A percentile compares a stretch with the other conserved stretches of the same genome.
Evolutionary conservation across 64 coral and sea anemone genomes (phyloP).

Genomic region (Acropora yongei): DNA sequence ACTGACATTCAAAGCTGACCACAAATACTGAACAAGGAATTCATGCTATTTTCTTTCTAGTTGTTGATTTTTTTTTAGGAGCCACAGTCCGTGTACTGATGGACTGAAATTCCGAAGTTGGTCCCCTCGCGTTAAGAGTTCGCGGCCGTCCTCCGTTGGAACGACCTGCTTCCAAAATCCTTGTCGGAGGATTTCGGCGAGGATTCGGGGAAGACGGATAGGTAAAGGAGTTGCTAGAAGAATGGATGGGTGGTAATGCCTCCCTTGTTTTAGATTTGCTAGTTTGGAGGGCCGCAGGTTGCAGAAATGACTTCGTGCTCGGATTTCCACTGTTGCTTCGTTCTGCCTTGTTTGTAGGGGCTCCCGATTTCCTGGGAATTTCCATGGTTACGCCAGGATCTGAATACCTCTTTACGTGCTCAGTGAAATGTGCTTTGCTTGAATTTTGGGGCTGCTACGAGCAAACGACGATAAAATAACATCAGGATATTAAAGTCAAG

Average conservation of each 20-base stretch:
- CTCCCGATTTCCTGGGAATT: neutral
- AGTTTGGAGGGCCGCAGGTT: neutral
- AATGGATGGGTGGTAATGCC: neutral
- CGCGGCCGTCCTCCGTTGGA: neutral
- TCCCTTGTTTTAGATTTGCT: neutral
- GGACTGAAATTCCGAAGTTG: neutral
- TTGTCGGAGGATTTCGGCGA: constrained; percentile 9
- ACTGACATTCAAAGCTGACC: neutral
- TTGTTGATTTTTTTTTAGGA: neutral
- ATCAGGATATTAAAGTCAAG: neutral
- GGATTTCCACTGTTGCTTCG: neutral
- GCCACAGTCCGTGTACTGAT: neutral
- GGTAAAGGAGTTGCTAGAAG: neutral
- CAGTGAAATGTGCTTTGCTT: neutral
- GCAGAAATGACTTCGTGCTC: neutral
- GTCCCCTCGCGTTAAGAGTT: neutral
- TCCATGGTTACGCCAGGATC: neutral
- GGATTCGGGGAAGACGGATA: neutral
- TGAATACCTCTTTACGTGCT: neutral
- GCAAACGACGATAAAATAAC: neutral
- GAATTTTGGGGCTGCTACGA: neutral
- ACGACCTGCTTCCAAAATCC: neutral
- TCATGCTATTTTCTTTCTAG: constrained; percentile 35
- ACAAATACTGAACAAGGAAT: neutral
- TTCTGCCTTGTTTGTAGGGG: neutral